phyloP scores from a whole-genome alignment of 2,113 vertebrate genomes.

The Zapus hudsonius region DNA sequence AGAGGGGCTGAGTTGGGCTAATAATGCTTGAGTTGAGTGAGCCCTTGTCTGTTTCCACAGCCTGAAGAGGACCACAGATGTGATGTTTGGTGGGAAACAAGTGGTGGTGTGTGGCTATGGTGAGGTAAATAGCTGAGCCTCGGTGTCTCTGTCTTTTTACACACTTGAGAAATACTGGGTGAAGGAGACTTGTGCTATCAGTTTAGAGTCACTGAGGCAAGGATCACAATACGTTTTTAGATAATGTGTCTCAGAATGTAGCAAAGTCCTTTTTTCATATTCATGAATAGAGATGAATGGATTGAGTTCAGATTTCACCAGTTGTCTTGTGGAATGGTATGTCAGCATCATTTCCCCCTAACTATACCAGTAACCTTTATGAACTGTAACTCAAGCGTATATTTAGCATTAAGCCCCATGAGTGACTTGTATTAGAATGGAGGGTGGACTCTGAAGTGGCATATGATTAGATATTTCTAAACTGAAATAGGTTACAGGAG shows the following conservation, averaged over 20 bases:
- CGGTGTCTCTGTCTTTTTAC: neutral
- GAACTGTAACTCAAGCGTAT: neutral
- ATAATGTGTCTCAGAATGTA: neutral
- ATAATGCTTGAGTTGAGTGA: constrained; percentile 66
- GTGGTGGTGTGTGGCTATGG: constrained; percentile 98
- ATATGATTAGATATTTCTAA: neutral
- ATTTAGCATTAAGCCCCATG: neutral
- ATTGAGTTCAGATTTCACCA: neutral
- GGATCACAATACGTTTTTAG: neutral
- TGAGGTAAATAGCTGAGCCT: constrained; percentile 90
- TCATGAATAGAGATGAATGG: neutral
- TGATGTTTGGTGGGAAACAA: constrained; percentile 99
- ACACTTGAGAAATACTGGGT: neutral
- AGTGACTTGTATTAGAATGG: neutral
- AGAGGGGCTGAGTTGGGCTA: constrained; percentile 27
- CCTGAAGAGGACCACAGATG: constrained; percentile 98
- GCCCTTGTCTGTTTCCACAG: constrained; percentile 85
- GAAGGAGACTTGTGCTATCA: neutral
- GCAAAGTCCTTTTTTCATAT: neutral
- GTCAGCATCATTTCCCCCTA: neutral
- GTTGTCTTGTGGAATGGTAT: neutral
- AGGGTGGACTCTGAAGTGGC: neutral
- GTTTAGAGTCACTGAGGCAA: neutral
- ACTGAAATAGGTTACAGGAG: neutral
- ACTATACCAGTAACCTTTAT: neutral